Base-by-base conservation (phyloP, 2,797 vertebrate species). In the Octomys mimax region DNA sequence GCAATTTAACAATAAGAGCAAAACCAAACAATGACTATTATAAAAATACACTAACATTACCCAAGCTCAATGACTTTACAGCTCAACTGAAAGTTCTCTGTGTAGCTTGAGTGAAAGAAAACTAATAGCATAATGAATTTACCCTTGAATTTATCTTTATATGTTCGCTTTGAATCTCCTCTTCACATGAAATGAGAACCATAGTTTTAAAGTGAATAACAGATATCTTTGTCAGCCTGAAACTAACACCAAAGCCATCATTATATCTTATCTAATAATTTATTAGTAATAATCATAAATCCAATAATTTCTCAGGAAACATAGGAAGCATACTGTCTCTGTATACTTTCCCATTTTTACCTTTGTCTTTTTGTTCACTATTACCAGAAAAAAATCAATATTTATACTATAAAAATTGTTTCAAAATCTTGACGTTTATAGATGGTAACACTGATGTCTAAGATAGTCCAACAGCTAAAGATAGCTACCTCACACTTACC, bases 31-130 rank as follows among this genome's bases (percentile, higher is more conserved):
- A 97, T 96, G 31, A 22, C 71, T 97, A 77, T 87, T 97, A 98
- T 97, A 98, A 98, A 98, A 96, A 98, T 78, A 52, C 14, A 95
- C 95, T 89, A 97, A 97, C 87, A 93, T 97, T 84, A 96, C 94
- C 95, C 77, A 71, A 96, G 87, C n/a, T 95, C 87, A 97, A 96
- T 97, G 66, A 93, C 85, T 96, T 94, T 87, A 92, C 80, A 96
- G 59, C 85, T 97, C 96, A 94, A 95, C 11, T 96, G 84, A 97
- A 98, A 94, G 54, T 86, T 22, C 54, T 86, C 96, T 97, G 39
- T 80, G 86, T 95, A 97, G 95, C 89, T 93, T 61, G 22, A 81
- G 96, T 93, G 92, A 97, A 96, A 96, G 96, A 97, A 97, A 81
- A 16, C 95, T 90, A 92, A 92, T 89, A 96, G 70, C 36, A 93